Base-by-base conservation (phyloP, 2,888 invertebrate species). In the Barypeithes pellucidus region DNA sequence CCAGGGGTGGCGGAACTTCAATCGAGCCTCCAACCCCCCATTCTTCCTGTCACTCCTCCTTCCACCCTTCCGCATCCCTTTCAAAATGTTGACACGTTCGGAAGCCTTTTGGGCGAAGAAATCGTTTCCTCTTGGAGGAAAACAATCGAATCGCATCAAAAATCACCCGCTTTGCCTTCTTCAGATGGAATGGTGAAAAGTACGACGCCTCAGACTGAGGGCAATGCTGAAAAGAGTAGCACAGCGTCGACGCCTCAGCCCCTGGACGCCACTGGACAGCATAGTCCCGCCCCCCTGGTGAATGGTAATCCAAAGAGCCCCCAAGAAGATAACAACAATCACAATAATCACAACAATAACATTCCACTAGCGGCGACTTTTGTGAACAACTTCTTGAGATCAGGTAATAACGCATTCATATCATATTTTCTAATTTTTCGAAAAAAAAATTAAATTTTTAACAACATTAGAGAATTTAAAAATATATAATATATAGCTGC, bases 81-180 rank as follows among this genome's bases (percentile, higher is more conserved):
- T 81, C 90, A 91, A 85, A 91, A 90, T 86, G 91, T 91, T 81
- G 91, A 91, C 84, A 88, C 90, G 81, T 92, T 92, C 88, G 93
- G 93, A 87, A 90, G 91, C 78, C 88, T 91, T 84, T 89, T 94
- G 84, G 95, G 95, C 86, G 93, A 94, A 86, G 94, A 94, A 86
- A 92, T 95, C 86, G 94, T 94, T 86, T 91, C 91, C 81, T 91
- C 92, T 85, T 93, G 93, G 92, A 90, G 93, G 84, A 90, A 92
- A 81, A 91, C 91, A 81, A 88, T 92, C 84, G 92, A 92, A 84
- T 59, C 72, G 22, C 74, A 76, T 33, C 85, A 88, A 79, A 84
- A 80, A 77, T 83, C 81, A 77, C 81, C 83, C 62, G 78, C 80
- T 76, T 67, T 72, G 54, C 73, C 76, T 77, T 78, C 81, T 75